Evolutionary conservation across 2,113 vertebrate genomes (phyloP).

Genomic region (Cynopterus brachyotis): DNA sequence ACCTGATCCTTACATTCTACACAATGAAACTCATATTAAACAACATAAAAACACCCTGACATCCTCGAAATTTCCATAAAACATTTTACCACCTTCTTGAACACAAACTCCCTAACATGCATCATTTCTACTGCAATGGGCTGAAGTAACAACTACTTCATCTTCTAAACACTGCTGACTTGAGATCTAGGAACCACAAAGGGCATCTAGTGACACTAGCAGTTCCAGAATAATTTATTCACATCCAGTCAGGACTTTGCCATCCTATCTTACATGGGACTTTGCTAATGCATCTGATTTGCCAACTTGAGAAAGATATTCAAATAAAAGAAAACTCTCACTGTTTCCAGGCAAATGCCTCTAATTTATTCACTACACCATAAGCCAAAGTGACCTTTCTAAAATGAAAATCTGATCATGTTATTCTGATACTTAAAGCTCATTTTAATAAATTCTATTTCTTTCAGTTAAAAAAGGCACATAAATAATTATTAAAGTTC

Average conservation of each 20-base stretch:
- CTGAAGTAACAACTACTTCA: background rate
- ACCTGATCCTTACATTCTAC: background rate
- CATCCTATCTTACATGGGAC: background rate
- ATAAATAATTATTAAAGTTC: slow-evolving; percentile 1
- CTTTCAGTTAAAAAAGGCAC: background rate
- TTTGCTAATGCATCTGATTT: background rate
- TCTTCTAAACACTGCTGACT: fast-evolving
- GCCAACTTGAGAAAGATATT: background rate
- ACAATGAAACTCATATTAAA: background rate
- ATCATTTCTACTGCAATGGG: background rate
- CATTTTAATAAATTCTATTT: background rate
- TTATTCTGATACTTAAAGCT: background rate
- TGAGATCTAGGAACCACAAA: background rate
- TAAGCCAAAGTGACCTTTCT: slow-evolving; percentile 46
- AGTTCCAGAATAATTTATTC: background rate
- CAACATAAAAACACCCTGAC: background rate
- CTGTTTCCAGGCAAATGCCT: background rate
- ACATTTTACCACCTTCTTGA: background rate
- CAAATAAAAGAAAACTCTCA: background rate
- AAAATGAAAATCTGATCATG: background rate
- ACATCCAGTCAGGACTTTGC: background rate
- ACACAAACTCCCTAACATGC: background rate
- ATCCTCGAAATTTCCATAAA: background rate
- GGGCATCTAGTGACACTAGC: no score
- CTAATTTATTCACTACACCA: background rate